phyloP scores from a whole-genome alignment of 2,888 invertebrate genomes.

The Callyntrura sp. region DNA sequence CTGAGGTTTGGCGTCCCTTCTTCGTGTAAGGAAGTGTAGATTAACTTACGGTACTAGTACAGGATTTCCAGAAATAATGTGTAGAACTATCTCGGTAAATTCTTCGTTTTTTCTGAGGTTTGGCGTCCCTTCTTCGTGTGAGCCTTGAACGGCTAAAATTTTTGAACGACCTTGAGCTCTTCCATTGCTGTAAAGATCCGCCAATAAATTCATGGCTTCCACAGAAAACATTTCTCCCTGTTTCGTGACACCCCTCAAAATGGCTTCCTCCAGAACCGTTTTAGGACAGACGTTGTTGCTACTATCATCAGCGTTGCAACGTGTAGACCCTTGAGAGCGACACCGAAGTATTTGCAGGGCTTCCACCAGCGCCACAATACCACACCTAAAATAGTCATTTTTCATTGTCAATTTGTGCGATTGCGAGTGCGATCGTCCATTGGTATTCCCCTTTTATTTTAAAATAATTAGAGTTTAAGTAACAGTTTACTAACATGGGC shows the following conservation, averaged over 20 bases:
- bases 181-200: conserved; percentile 1
- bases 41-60: conserved; percentile 88
- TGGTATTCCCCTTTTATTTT: no score
- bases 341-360: conserved; percentile 85
- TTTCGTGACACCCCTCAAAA: conserved; percentile 89
- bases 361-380: conserved; percentile 95
- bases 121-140: background rate
- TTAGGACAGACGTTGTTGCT: conserved; percentile 86
- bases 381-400: conserved; percentile 91
- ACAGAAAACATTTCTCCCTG: conserved; percentile 97
- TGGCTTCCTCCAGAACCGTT: conserved; percentile 88
- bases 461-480: no score
- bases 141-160: background rate
- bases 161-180: background rate
- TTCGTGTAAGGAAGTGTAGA: background rate
- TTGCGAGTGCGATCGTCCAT: no score
- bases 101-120: background rate
- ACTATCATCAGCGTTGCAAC: conserved; percentile 85
- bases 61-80: conserved; percentile 83
- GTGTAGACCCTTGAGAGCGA: background rate
- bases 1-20: background rate
- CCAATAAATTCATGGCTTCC: conserved; percentile 89
- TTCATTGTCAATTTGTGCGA: no score
- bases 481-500: no score
- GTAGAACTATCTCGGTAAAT: background rate